Percentiles rank a stretch among this genome's conserved stretches.
These are phyloP conservation scores for Phaedon cochleariae DNA, from an alignment of 2,888 invertebrate genomes.

Conservation along the genomic window DNA sequence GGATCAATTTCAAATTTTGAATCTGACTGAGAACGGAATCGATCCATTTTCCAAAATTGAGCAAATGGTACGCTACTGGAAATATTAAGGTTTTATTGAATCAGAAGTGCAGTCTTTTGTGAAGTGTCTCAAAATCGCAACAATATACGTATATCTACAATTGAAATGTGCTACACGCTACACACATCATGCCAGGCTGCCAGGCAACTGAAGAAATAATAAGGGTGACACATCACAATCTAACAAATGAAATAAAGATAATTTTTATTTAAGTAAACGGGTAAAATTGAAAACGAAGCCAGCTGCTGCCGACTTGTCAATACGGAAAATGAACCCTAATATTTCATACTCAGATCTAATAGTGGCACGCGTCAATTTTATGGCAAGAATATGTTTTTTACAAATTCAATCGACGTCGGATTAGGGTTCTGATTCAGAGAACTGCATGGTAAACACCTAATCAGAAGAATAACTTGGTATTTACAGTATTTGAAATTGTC, in stretches of 20 bases:
- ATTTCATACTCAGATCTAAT: conserved; percentile 3
- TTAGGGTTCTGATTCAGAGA: background rate
- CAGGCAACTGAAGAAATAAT: conserved; percentile 21
- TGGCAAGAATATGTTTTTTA: conserved; percentile 3
- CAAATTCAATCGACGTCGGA: background rate
- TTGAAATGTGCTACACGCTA: background rate
- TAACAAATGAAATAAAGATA: conserved; percentile 52
- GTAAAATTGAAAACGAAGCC: conserved; percentile 49
- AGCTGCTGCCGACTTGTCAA: conserved; percentile 35
- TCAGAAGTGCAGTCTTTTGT: conserved; percentile 49
- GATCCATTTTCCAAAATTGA: too few species aligned
- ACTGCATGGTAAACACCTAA: too few species aligned
- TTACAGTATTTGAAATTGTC: too few species aligned
- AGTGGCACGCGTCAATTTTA: conserved; percentile 1
- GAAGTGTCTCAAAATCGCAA: conserved; percentile 48
- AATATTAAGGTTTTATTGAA: conserved; percentile 33
- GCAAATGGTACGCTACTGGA: conserved; percentile 5
- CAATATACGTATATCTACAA: conserved; percentile 37
- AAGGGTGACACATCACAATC: conserved; percentile 50
- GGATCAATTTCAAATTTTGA: too few species aligned
- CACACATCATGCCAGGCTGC: too few species aligned
- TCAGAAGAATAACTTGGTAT: too few species aligned
- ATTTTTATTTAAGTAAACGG: conserved; percentile 51
- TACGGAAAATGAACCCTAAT: conserved; percentile 27
- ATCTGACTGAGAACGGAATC: too few species aligned